Base-by-base conservation (phyloP, 2,888 invertebrate genomes). In the Cataglyphis rosenhaueri region DNA sequence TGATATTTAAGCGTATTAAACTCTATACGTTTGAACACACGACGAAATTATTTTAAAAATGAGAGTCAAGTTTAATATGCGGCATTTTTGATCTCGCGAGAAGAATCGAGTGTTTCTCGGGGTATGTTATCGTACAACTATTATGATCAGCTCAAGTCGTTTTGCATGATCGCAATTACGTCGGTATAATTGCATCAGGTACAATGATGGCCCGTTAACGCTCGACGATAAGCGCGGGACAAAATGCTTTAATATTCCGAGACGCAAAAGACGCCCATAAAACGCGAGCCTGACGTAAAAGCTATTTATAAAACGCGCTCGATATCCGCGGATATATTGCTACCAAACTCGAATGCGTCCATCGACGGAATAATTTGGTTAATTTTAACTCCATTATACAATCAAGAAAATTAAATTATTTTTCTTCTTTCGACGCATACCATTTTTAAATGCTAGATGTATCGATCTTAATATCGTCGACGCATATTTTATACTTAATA, bases 171-270 rank as follows among this genome's bases (percentile, higher is more conserved):
- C 35, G 61, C 48, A 70, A 71, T 79, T 79, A 71, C 81, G 73
- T n/a, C 48, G 12, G 8, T 10, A 38, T 73, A 59, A 81, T 81
- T 81, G 25, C 61, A 44, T 75, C 74, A 38, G 41, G 55, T 64
- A 65, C 44, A 38, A 81, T 74, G 74, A 75, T 57, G 52, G 73
- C 18, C 74, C 32, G 64, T 81, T 74, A 75, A 71, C 74, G 65
- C 41, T 59, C 44, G 18, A 73, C 74, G 81, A 75, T 75, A 75
- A 75, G 35, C 29, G 64, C 44, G 15, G 48, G 35, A 52, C 74
- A 55, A 52, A 52, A 38, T 55, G 64, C 52, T 75, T 64, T 75
- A 75, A 62, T 70, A n/a, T 10, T 8, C 9, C 44, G 35, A 3
- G 18, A 38, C 38, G 64, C 73, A 73, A 74, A 74, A 81, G 62